phyloP scores from a whole-genome alignment of 2,888 invertebrate species.

The Tanypteryx hageni region DNA sequence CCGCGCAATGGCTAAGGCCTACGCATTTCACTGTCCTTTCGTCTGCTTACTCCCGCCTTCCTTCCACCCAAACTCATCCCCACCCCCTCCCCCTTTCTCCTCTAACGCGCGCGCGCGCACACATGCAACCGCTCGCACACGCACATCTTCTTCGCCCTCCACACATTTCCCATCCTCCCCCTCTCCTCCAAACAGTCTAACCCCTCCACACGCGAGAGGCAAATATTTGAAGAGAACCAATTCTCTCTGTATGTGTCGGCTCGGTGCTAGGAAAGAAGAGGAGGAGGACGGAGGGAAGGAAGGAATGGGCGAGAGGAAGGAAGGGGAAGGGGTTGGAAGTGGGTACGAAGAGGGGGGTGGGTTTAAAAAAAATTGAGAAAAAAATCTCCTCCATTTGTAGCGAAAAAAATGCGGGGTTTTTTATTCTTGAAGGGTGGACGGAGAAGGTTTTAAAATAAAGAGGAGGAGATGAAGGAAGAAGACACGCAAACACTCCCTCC shows the following conservation, averaged over 20 bases:
- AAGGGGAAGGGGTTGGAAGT: background rate
- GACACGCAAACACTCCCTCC: no score
- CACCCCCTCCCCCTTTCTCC: background rate
- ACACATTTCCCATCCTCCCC: background rate
- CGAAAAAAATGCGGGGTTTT: background rate
- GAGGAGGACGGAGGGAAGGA: background rate
- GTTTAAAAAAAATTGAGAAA: background rate
- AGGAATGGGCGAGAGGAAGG: background rate
- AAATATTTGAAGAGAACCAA: constrained; percentile 62
- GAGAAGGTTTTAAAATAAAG: background rate
- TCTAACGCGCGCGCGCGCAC: background rate
- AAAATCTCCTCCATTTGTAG: constrained; percentile 53
- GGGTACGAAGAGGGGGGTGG: background rate
- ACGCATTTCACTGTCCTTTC: no score
- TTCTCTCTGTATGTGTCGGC: constrained; percentile 59
- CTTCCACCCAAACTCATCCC: no score
- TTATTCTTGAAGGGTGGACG: background rate
- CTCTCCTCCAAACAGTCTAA: background rate
- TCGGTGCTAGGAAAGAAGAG: background rate
- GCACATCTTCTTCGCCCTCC: background rate
- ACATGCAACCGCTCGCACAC: background rate
- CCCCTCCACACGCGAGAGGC: background rate
- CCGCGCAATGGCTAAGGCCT: no score
- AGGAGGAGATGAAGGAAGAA: no score
- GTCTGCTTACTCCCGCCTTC: no score